Base-by-base conservation (phyloP, 2,797 vertebrate genomes). In the Mastacembelus armatus region DNA sequence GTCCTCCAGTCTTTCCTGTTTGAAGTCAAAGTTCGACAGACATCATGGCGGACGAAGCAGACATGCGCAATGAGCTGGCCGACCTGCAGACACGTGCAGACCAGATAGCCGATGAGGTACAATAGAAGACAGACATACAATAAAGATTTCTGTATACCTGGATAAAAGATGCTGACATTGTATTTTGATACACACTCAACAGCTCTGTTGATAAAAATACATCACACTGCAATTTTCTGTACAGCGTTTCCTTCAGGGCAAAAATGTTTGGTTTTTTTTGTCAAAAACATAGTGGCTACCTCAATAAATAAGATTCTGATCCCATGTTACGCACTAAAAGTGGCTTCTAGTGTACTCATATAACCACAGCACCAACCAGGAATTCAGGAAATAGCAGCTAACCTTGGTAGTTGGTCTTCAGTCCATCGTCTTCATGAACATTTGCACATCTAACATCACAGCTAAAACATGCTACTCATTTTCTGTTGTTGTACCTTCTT, bases 41-140 rank as follows among this genome's bases (percentile, higher is more conserved):
- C 74, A 57, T 82, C 84, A 99, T 99, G 98, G 98, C 96, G 1
- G 96, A 99, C 56, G 97, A 99, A 12, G 90, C 96, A 0, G 97
- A 99, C 81, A 99, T 99, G 98, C 97, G 98, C 92, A 99, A 97
- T 90, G 98, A 99, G 91, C 91, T 99, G 91, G 92, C 96, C 19
- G 96, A 98, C 91, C 96, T 99, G 96, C 98, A 99, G 92, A 92
- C 96, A 64, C 94, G 96, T 55, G 98, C 96, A 0, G 98, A 99
- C 92, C 96, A 98, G 91, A 89, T 99, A 65, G 94, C 94, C 0
- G 98, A 99, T 90, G 98, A 99, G 94, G 98, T 99, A 74, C 30
- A 21, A 61, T 15, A 62, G 39, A 59, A 35, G 12, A 49, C 29
- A n/a, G 36, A 32, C 32, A 48, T 10, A 38, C 32, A n/a, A n/a